A percentile compares a stretch with the other conserved stretches of the same genome.
Conservation (phyloP, 2,113 vertebrate species). For the Sander vitreus region DNA sequence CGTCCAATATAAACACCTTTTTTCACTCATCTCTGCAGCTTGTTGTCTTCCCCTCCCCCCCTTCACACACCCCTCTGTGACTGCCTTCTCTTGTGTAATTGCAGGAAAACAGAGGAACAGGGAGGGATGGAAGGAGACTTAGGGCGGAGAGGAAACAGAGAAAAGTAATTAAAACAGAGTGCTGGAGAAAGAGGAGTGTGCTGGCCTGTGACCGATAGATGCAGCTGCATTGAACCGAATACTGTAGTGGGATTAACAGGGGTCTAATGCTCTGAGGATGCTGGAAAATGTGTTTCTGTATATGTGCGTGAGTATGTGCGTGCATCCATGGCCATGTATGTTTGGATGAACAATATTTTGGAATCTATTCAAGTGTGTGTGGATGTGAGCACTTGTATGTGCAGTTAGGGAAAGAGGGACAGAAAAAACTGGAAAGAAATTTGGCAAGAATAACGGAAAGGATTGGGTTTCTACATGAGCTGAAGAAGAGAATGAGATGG, state of each 20-base stretch:
- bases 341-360: not conserved
- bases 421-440: not conserved
- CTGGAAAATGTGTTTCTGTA: slow-evolving; percentile 39
- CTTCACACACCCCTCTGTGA: not conserved
- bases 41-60: not conserved
- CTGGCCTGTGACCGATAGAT: slow-evolving; percentile 73
- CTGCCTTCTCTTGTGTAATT: slow-evolving; percentile 59
- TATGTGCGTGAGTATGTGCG: not conserved
- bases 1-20: slow-evolving; percentile 38
- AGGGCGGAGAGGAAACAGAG: slow-evolving; percentile 44
- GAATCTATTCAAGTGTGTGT: slow-evolving; percentile 7
- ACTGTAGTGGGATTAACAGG: slow-evolving; percentile 56
- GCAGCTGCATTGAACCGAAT: slow-evolving; percentile 58
- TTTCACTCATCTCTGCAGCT: slow-evolving; percentile 26
- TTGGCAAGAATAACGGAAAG: not conserved
- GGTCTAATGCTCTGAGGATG: slow-evolving; percentile 51
- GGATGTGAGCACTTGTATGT: slow-evolving; percentile 22
- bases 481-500: slow-evolving; percentile 6
- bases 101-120: slow-evolving; percentile 57
- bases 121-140: slow-evolving; percentile 44
- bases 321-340: not conserved
- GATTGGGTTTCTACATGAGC: not conserved
- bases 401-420: slow-evolving; percentile 9
- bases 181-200: slow-evolving; percentile 53
- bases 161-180: slow-evolving; percentile 78